Percentiles rank a stretch among this genome's conserved stretches.
phyloP scores from a whole-genome alignment of 2,113 vertebrate genomes.

The Pipra filicauda region DNA sequence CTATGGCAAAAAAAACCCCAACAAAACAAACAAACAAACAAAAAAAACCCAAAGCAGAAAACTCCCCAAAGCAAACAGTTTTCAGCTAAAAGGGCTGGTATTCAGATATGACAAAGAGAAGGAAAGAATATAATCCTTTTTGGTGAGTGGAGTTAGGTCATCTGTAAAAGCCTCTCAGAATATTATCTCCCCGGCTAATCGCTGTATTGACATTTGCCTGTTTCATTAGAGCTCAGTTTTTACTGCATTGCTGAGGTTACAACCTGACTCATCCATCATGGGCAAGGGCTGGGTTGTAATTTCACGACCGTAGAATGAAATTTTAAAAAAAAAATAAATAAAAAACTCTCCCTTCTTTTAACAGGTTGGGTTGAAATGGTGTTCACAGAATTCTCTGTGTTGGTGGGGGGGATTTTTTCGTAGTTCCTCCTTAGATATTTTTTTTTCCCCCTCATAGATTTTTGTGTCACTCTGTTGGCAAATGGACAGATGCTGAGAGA shows the following conservation, averaged over 20 bases:
- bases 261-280: constrained; percentile 52
- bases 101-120: not conserved
- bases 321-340: not conserved
- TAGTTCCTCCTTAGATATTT: not conserved
- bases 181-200: constrained; percentile 60
- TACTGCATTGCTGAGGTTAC: constrained; percentile 49
- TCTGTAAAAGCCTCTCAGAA: constrained; percentile 62
- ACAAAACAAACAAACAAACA: not conserved
- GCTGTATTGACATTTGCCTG: constrained; percentile 63
- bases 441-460: not conserved
- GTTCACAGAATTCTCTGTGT: not conserved
- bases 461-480: not conserved
- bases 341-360: not conserved
- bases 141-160: constrained; percentile 50
- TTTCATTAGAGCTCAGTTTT: constrained; percentile 62
- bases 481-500: not conserved
- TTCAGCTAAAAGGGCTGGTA: not conserved
- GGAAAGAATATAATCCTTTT: constrained; percentile 5
- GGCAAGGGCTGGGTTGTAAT: constrained; percentile 45
- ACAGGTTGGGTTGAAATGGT: not conserved
- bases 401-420: not conserved
- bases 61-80: not conserved
- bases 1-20: not conserved
- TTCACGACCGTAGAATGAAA: constrained; percentile 20
- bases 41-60: not conserved